Base-by-base conservation (phyloP, 2,113 vertebrate genomes). In the Oxyura jamaicensis region DNA sequence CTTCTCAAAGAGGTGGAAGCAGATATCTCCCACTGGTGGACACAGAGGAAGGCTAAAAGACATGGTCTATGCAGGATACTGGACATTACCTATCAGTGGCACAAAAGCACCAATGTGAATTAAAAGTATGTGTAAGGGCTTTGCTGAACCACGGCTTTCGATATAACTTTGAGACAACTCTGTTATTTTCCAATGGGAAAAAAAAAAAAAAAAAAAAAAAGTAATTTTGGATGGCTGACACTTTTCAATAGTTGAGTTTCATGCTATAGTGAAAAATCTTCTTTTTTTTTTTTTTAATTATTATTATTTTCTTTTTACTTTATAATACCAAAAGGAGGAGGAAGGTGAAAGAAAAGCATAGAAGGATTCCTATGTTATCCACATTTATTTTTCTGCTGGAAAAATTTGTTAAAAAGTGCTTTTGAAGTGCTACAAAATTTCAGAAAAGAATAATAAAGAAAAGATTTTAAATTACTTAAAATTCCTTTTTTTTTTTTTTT, bases 1-100 rank as follows among this genome's bases (percentile, higher is more conserved):
- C 0, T 65, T 91, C 52, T 75, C 62, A 58, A 67, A 69, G 17
- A 73, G 0, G 0, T 4, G 48, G 67, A 5, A 46, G 14, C 36
- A 78, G 41, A 3, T 31, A 41, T 41, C 48, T 77, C 21, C 14
- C 14, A 13, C 6, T 36, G n/a, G 20, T 23, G 18, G 26, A 77
- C 12, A 55, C 46, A 1, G 2, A 4, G 0, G 16, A 11, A 18
- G 31, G 11, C 20, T 82, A 15, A 41, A 71, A 65, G 13, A 13
- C 17, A 44, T 50, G 23, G 12, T 19, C n/a, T 67, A 18, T 35
- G 13, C 33, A 84, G 20, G 46, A 26, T 48, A 52, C 6, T 76
- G 26, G 29, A 20, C 0, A 1, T 4, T 86, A 39, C 5, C 15
- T 91, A 84, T 41, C 35, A 46, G 19, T 4, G 9, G n/a, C 20